Evolutionary conservation across 1,140 invertebrate species (phyloP).

Genomic region (Nasonia longicornis): DNA sequence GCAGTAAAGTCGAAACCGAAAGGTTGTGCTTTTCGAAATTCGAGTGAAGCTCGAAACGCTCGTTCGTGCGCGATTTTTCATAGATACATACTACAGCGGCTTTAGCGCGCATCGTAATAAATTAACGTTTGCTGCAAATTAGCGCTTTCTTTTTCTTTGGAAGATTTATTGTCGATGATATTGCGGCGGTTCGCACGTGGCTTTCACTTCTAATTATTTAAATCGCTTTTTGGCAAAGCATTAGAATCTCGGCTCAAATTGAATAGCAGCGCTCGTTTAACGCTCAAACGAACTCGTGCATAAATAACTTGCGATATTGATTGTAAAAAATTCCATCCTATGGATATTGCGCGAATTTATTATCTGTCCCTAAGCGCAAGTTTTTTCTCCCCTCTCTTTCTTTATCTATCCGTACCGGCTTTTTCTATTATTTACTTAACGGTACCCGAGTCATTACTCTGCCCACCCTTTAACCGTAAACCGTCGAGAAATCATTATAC

Average conservation of each 20-base stretch:
- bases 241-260: neutral
- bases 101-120: neutral
- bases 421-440: too few relatives aligned
- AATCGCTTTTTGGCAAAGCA: neutral
- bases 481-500: neutral
- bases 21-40: neutral
- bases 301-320: neutral
- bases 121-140: neutral
- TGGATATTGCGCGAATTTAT: neutral
- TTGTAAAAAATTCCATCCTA: too few relatives aligned
- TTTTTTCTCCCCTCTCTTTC: neutral
- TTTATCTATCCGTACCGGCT: neutral
- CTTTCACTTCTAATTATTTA: conserved; percentile 1
- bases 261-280: neutral
- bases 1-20: neutral
- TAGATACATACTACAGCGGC: too few relatives aligned
- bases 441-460: neutral
- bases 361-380: neutral
- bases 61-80: neutral
- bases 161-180: conserved; percentile 1
- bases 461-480: neutral
- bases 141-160: neutral
- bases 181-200: neutral
- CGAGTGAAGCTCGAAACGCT: neutral
- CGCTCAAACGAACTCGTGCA: neutral